These are phyloP conservation scores for Urosaurus nigricauda DNA, from an alignment of 2,797 vertebrate species.

Conservation along the genomic window DNA sequence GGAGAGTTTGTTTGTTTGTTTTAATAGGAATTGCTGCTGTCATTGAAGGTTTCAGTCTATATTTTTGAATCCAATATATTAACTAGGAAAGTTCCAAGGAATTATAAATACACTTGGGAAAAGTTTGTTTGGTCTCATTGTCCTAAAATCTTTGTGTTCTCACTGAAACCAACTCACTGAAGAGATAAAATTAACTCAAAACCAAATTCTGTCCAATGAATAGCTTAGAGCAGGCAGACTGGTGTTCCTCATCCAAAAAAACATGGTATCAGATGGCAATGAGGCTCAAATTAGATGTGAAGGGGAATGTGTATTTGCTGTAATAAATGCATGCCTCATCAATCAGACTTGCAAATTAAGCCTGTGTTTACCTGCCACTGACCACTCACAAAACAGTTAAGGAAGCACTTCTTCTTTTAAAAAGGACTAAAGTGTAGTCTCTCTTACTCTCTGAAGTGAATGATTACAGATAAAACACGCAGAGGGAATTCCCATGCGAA, in stretches of 20 bases:
- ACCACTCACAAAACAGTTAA: too few species aligned
- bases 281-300: too few species aligned
- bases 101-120: neutral
- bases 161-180: neutral
- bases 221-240: too few species aligned
- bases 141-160: neutral
- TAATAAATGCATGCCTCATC: too few species aligned
- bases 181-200: neutral
- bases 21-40: neutral
- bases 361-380: neutral
- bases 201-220: too few species aligned
- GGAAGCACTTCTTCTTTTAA: neutral
- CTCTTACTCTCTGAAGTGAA: neutral
- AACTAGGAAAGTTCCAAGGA: constrained; percentile 2
- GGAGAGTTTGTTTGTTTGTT: neutral
- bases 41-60: neutral
- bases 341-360: too few species aligned
- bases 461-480: too few species aligned
- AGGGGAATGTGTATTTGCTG: too few species aligned
- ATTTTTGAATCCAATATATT: neutral
- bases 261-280: neutral
- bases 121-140: neutral
- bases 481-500: neutral
- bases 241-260: neutral
- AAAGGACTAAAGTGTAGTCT: neutral